These are phyloP conservation scores for Coregonus ussuriensis DNA, from an alignment of 2,797 vertebrate species.

Conservation along the genomic window DNA sequence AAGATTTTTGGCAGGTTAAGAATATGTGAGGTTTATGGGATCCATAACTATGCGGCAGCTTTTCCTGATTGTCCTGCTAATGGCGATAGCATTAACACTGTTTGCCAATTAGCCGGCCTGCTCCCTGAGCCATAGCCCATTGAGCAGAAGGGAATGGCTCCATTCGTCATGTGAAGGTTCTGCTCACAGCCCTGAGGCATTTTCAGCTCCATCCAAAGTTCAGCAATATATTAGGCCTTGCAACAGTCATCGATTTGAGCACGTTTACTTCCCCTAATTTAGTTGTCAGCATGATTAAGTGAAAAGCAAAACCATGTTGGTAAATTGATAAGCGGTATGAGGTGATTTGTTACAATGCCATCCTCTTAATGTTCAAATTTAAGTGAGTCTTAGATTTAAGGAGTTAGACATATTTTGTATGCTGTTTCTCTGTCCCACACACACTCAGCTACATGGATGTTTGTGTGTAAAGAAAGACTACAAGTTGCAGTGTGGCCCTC, in stretches of 20 bases:
- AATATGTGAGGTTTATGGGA: conserved; percentile 3
- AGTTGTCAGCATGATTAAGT: conserved; percentile 40
- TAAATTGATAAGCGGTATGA: neutral
- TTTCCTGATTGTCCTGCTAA: conserved; percentile 27
- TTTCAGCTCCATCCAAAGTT: conserved; percentile 15
- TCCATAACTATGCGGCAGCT: conserved; percentile 23
- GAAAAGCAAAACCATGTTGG: neutral
- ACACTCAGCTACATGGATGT: neutral
- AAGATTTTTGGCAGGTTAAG: neutral
- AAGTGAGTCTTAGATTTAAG: neutral
- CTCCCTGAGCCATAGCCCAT: conserved; percentile 22
- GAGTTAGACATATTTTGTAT: neutral
- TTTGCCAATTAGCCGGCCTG: conserved; percentile 43
- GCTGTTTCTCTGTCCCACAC: neutral
- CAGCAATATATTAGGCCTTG: conserved; percentile 28
- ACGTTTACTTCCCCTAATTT: conserved; percentile 42
- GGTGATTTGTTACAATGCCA: neutral
- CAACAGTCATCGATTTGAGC: conserved; percentile 39
- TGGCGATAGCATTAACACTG: conserved; percentile 38
- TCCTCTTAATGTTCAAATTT: neutral
- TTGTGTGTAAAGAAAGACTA: neutral
- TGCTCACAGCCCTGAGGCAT: conserved; percentile 23
- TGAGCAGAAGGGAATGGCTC: conserved; percentile 31
- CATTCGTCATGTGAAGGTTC: conserved; percentile 41
- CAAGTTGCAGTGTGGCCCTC: neutral